Percentiles rank a stretch among this genome's conserved stretches.
Evolutionary conservation across 2,888 invertebrate genomes (phyloP).

Genomic region (Melanostoma scalare): DNA sequence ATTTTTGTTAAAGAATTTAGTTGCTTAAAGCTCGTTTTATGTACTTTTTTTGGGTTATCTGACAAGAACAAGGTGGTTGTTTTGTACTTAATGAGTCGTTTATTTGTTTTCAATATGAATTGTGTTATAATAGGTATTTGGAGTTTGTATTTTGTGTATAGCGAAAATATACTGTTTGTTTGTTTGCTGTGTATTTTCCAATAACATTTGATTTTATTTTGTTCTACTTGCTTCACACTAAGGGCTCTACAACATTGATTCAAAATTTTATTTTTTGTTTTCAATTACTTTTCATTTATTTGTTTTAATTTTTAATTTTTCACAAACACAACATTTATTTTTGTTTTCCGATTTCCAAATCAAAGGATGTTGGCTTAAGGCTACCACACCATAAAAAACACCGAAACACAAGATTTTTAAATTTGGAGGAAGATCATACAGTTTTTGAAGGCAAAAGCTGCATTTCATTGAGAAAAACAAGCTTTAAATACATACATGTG

Average conservation of each 20-base stretch:
- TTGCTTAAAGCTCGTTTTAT: constrained; percentile 25
- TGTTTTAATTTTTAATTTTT: neutral
- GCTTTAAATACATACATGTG: too few species aligned
- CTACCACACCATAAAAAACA: too few species aligned
- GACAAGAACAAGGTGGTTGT: constrained; percentile 65
- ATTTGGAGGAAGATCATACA: too few species aligned
- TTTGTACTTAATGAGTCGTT: constrained; percentile 66
- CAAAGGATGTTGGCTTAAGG: too few species aligned
- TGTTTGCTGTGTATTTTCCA: constrained; percentile 44
- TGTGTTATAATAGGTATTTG: neutral
- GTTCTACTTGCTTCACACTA: constrained; percentile 42
- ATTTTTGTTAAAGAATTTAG: neutral
- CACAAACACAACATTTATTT: neutral
- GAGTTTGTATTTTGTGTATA: constrained; percentile 45
- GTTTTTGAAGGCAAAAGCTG: too few species aligned
- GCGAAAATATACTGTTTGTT: constrained; percentile 64
- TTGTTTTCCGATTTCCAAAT: neutral
- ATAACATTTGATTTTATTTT: constrained; percentile 36
- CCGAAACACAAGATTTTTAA: too few species aligned
- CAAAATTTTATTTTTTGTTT: too few species aligned
- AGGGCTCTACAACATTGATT: constrained; percentile 20
- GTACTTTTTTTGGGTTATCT: constrained; percentile 25
- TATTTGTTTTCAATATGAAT: constrained; percentile 3
- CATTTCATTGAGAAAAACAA: too few species aligned
- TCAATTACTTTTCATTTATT: too few species aligned